Evolutionary conservation across 1,140 invertebrate genomes (phyloP), one percentile per base, ranked within the genome.

Genomic region (Drosophila subobscura): DNA sequence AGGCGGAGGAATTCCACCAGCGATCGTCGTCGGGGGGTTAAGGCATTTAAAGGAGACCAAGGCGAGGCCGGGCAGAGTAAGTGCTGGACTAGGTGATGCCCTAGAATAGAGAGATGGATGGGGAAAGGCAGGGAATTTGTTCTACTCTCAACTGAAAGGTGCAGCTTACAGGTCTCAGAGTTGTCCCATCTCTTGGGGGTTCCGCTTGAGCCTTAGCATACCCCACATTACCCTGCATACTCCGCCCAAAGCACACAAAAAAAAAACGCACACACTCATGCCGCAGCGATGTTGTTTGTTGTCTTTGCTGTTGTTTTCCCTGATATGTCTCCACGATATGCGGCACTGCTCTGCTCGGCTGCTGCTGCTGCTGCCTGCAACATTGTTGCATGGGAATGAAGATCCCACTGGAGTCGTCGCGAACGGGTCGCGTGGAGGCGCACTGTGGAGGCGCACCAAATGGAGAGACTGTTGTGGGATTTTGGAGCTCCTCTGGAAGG

Each of bases 361-460:
- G 49, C 23, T 50, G 27, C 22, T 45, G 47, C 20, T 57, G n/a
- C n/a, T n/a, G n/a, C n/a, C n/a, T 77, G 81, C 81, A 86, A 86
- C 81, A 81, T 74, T 86, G 81, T 86, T 86, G 81, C 81, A 86
- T 88, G 81, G 74, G 81, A 88, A 88, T 74, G 64, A 10, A 22
- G 57, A 55, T 47, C 52, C 44, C 40, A 52, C 46, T 10, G 57
- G 23, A 47, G 51, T 33, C 25, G 51, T 33, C 25, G 52, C 37
- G 8, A 8, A 3, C 8, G 29, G 5, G 25, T 27, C 25, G 25
- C 25, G 25, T 27, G 25, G 27, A 29, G 27, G 27, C 27, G 27
- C 16, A 29, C 27, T 29, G 27, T 29, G 29, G 33, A 37, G 33
- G 3, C 33, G 33, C 33, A 37, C 33, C 33, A 37, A 37, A 37